Percentiles rank a stretch among this genome's conserved stretches.
These are phyloP conservation scores for Baccha elongata DNA, from an alignment of 2,888 invertebrate genomes.

Conservation along the genomic window DNA sequence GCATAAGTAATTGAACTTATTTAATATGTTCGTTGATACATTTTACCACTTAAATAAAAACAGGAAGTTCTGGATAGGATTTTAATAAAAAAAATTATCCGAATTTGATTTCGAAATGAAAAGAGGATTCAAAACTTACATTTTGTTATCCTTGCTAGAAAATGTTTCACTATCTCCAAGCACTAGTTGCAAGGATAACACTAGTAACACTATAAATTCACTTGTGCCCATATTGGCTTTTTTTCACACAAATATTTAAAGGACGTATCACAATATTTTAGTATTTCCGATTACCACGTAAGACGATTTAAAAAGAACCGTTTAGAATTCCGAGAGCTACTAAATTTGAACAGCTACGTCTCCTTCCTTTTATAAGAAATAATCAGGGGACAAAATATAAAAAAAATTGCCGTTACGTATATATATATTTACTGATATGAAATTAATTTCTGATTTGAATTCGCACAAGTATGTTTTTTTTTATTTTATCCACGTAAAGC, in stretches of 20 bases:
- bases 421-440: background rate
- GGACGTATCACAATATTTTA: background rate
- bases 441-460: background rate
- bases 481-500: background rate
- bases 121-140: slow-evolving; percentile 68
- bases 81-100: too few relatives aligned
- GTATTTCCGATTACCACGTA: slow-evolving; percentile 16
- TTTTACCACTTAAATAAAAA: too few relatives aligned
- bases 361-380: slow-evolving; percentile 54
- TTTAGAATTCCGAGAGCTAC: slow-evolving; percentile 41
- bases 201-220: slow-evolving; percentile 45
- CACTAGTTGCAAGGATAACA: slow-evolving; percentile 39
- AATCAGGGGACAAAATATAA: background rate
- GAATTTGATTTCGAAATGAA: too few relatives aligned
- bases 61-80: too few relatives aligned
- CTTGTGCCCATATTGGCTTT: slow-evolving; percentile 38
- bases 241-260: background rate
- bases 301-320: slow-evolving; percentile 24
- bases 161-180: slow-evolving; percentile 55
- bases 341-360: slow-evolving; percentile 31
- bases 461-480: too few relatives aligned
- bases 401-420: background rate
- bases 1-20: too few relatives aligned
- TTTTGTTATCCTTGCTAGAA: slow-evolving; percentile 41
- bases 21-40: too few relatives aligned